Percentiles rank a stretch among this genome's conserved stretches.
Conservation (phyloP, 1,140 invertebrate species). For the Drosophila subobscura region DNA sequence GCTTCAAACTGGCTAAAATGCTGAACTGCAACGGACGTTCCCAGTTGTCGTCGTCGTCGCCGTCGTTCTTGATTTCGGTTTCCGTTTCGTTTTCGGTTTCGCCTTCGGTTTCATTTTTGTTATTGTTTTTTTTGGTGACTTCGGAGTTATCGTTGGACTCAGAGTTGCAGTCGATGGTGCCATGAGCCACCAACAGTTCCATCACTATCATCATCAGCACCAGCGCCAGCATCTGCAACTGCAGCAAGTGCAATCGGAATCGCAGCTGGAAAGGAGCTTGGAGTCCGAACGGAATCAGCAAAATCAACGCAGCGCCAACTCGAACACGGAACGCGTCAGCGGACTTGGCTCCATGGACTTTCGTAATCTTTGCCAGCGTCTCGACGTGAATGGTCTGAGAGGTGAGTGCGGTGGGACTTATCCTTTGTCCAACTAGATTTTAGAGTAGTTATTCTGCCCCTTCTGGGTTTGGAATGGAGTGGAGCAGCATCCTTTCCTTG, state of each 20-base stretch:
- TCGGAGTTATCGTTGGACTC: background rate
- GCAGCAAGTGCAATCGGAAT: conserved; percentile 24
- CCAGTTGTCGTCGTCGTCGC: conserved; percentile 2
- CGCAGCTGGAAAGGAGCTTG: conserved; percentile 20
- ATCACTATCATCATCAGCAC: conserved; percentile 16
- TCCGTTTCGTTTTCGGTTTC: background rate
- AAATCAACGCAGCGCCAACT: background rate
- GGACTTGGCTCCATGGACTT: conserved; percentile 49
- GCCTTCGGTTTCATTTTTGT: conserved; percentile 1
- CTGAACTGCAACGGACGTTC: conserved; percentile 70
- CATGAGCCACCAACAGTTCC: conserved; percentile 34
- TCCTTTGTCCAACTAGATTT: too few species aligned
- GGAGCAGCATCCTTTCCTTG: too few species aligned
- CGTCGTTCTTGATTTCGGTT: background rate
- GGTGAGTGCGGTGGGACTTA: conserved; percentile 21
- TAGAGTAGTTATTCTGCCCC: too few species aligned
- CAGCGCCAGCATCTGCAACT: conserved; percentile 20
- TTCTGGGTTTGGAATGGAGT: too few species aligned
- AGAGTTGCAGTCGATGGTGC: too few species aligned
- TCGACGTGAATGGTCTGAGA: conserved; percentile 53
- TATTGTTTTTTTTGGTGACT: background rate
- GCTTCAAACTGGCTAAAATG: conserved; percentile 69
- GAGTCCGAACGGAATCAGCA: conserved; percentile 5
- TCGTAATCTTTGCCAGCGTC: conserved; percentile 61
- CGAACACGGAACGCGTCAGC: conserved; percentile 7